A percentile compares a stretch with the other conserved stretches of the same genome.
phyloP scores from a whole-genome alignment of 2,888 invertebrate genomes.

The Caenorhabditis sp. region DNA sequence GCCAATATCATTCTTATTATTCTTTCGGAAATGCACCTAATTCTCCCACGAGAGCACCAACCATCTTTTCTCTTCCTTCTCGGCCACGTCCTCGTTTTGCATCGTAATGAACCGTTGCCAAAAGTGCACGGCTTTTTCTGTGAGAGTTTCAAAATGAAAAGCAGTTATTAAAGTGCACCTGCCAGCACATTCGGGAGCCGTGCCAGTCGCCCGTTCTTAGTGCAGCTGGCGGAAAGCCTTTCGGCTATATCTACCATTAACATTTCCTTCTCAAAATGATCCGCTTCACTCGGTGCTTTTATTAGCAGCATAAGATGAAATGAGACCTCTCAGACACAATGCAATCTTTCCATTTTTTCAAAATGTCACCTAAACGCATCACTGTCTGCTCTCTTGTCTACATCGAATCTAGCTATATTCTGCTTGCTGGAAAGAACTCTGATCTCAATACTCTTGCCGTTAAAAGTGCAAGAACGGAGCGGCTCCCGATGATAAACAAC shows the following conservation, averaged over 20 bases:
- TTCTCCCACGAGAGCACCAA: not conserved
- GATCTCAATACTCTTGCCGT: not conserved
- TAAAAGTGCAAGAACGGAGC: slow-evolving; percentile 12
- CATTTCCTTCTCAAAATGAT: no score
- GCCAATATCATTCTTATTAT: not conserved
- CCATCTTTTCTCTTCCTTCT: not conserved
- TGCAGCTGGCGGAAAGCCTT: no score
- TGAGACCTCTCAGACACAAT: slow-evolving; percentile 3
- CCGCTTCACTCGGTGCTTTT: no score
- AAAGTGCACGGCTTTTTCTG: no score
- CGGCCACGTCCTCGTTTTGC: no score
- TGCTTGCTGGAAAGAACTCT: not conserved
- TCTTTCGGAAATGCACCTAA: not conserved
- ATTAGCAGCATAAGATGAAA: slow-evolving; percentile 3
- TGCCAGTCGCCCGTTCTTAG: no score
- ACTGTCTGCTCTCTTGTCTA: not conserved
- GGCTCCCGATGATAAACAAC: not conserved
- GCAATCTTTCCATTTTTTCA: slow-evolving; percentile 4
- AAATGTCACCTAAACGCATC: slow-evolving; percentile 9
- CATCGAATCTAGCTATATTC: not conserved
- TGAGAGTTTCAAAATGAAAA: no score
- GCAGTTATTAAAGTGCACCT: no score
- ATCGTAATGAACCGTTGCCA: no score
- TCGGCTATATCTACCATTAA: no score
- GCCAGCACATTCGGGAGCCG: no score